phyloP scores from a whole-genome alignment of 2,113 vertebrate species.

The Astur gentilis region DNA sequence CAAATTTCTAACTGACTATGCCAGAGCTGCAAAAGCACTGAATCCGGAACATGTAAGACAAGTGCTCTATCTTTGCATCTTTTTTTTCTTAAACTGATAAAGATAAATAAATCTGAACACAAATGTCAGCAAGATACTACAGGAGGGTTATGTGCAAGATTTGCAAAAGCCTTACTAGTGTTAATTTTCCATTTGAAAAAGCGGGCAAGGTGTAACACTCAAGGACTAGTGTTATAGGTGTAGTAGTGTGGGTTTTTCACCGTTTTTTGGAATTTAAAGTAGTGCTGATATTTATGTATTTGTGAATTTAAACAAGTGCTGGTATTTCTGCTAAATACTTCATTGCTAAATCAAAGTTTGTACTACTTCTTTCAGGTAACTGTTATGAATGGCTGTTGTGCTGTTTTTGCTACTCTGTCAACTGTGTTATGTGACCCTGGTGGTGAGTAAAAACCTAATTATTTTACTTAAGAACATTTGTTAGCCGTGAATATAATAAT shows the following conservation, averaged over 20 bases:
- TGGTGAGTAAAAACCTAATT: background rate
- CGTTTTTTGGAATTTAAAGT: background rate
- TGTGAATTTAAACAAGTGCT: background rate
- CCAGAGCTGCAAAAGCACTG: constrained; percentile 5
- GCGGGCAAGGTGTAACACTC: background rate
- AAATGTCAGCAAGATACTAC: background rate
- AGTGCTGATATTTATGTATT: background rate
- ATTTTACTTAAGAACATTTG: background rate
- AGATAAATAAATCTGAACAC: background rate
- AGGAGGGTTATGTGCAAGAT: background rate
- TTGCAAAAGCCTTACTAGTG: background rate
- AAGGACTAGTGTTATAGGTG: background rate
- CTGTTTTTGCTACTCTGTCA: constrained; percentile 35
- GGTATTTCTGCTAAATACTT: background rate
- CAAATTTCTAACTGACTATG: constrained; percentile 37
- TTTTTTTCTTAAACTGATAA: background rate
- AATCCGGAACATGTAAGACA: constrained; percentile 25
- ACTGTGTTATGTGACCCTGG: constrained; percentile 21
- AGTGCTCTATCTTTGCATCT: background rate
- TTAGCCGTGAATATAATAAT: background rate
- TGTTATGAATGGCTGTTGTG: constrained; percentile 27
- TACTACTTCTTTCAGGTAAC: background rate
- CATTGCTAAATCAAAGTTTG: background rate
- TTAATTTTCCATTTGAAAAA: background rate
- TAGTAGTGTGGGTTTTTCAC: background rate